Percentiles rank a stretch among this genome's conserved stretches.
These are phyloP conservation scores for Protosalanx chinensis DNA, from an alignment of 2,797 vertebrate species.

Conservation along the genomic window DNA sequence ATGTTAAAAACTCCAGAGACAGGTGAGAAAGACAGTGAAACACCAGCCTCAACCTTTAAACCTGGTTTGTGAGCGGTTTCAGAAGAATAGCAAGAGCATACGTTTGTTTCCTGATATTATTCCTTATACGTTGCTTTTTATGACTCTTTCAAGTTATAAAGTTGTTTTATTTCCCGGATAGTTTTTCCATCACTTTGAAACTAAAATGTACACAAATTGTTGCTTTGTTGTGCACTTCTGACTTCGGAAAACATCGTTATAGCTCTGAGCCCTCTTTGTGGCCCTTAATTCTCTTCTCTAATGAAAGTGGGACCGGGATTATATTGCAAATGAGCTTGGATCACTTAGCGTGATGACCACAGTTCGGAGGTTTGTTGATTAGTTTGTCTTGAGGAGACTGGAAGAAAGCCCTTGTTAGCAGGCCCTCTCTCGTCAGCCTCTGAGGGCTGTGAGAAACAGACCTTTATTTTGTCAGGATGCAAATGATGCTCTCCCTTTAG, in stretches of 20 bases:
- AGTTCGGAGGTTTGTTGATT: neutral
- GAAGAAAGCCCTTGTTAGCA: neutral
- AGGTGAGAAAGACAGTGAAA: neutral
- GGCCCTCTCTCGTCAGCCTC: neutral
- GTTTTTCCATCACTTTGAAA: neutral
- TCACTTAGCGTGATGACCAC: conserved; percentile 14
- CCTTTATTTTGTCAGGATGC: conserved; percentile 13
- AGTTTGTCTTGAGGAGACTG: neutral
- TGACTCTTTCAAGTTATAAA: neutral
- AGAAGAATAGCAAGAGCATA: too few species aligned
- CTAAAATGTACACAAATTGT: neutral
- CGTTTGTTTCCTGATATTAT: too few species aligned
- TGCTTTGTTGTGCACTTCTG: neutral
- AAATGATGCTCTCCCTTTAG: conserved; percentile 16
- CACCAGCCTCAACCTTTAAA: too few species aligned
- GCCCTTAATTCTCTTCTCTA: conserved; percentile 28
- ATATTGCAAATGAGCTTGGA: conserved; percentile 28
- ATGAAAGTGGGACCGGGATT: conserved; percentile 20
- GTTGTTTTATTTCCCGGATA: neutral
- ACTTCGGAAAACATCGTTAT: conserved; percentile 21
- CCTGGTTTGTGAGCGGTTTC: too few species aligned
- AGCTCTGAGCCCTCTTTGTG: conserved; percentile 27
- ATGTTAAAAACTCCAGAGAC: neutral
- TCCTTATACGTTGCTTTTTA: too few species aligned
- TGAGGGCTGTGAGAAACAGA: neutral